Percentiles rank a stretch among this genome's conserved stretches.
phyloP scores from a whole-genome alignment of 2,888 invertebrate genomes.

The Stegophylla sp. region DNA sequence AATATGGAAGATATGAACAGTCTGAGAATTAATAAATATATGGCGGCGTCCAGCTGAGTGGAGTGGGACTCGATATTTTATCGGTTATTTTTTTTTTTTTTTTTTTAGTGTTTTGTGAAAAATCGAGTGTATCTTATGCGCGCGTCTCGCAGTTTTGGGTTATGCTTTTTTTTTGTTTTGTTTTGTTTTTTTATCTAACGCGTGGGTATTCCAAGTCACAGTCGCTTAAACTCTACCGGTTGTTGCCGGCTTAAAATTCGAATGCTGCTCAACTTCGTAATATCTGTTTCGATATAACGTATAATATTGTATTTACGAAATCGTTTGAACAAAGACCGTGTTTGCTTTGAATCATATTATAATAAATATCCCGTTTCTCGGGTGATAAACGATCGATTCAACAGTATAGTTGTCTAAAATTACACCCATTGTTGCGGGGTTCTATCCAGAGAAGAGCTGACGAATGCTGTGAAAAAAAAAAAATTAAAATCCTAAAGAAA shows the following conservation, averaged over 20 bases:
- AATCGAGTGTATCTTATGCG: background rate
- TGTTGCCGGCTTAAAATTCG: background rate
- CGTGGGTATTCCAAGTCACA: slow-evolving; percentile 9
- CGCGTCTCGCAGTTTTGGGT: slow-evolving; percentile 1
- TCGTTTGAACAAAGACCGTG: slow-evolving; percentile 18
- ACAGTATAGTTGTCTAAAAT: slow-evolving; percentile 24
- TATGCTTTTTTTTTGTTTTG: background rate
- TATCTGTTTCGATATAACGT: slow-evolving; percentile 31
- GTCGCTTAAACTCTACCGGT: slow-evolving; percentile 2
- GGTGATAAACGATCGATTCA: slow-evolving; percentile 30
- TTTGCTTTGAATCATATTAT: slow-evolving; percentile 11
- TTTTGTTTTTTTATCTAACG: background rate
- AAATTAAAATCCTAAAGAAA: background rate
- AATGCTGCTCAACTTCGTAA: slow-evolving; percentile 6
- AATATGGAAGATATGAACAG: slow-evolving; percentile 20
- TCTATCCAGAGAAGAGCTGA: background rate
- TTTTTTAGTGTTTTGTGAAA: background rate
- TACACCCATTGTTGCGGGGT: slow-evolving; percentile 22
- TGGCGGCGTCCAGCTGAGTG: slow-evolving; percentile 43
- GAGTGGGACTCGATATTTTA: slow-evolving; percentile 50
- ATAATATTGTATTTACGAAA: slow-evolving; percentile 25
- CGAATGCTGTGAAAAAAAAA: background rate
- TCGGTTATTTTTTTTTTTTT: slow-evolving; percentile 34
- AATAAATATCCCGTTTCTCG: background rate
- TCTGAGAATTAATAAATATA: slow-evolving; percentile 36